A percentile compares a stretch with the other conserved stretches of the same genome.
These are phyloP conservation scores for Diabrotica balteata DNA, from an alignment of 2,888 invertebrate genomes.

Conservation along the genomic window DNA sequence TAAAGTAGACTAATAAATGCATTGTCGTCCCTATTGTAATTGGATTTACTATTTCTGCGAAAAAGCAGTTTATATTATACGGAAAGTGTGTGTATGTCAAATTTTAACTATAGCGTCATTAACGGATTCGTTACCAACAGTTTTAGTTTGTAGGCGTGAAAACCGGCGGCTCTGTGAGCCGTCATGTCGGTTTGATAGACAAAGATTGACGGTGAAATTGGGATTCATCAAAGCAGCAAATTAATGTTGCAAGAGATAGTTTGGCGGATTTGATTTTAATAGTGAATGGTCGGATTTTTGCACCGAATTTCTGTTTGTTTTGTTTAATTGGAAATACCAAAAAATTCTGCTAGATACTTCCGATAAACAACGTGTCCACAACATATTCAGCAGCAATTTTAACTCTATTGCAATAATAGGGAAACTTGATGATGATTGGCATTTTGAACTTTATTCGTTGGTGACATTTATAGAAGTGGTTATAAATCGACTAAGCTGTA, in stretches of 20 bases:
- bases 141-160: slow-evolving; percentile 13
- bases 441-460: too few species aligned
- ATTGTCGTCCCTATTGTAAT: too few species aligned
- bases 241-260: slow-evolving; percentile 22
- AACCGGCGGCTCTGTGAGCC: slow-evolving; percentile 4
- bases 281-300: slow-evolving; percentile 8
- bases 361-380: too few species aligned
- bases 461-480: too few species aligned
- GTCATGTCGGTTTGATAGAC: slow-evolving; percentile 21
- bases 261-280: slow-evolving; percentile 12
- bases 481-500: too few species aligned
- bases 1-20: too few species aligned
- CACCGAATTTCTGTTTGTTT: slow-evolving; percentile 9
- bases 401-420: too few species aligned
- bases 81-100: slow-evolving; percentile 14
- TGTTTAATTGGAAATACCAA: slow-evolving; percentile 9
- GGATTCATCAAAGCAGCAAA: slow-evolving; percentile 26
- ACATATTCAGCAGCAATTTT: too few species aligned
- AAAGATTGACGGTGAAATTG: slow-evolving; percentile 22
- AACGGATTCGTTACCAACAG: slow-evolving; percentile 11
- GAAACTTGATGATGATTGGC: too few species aligned
- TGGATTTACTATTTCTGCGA: too few species aligned
- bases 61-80: too few species aligned
- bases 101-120: background rate
- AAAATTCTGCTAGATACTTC: background rate